Conservation (phyloP, 2,888 invertebrate genomes). For the Pollenia labialis region DNA sequence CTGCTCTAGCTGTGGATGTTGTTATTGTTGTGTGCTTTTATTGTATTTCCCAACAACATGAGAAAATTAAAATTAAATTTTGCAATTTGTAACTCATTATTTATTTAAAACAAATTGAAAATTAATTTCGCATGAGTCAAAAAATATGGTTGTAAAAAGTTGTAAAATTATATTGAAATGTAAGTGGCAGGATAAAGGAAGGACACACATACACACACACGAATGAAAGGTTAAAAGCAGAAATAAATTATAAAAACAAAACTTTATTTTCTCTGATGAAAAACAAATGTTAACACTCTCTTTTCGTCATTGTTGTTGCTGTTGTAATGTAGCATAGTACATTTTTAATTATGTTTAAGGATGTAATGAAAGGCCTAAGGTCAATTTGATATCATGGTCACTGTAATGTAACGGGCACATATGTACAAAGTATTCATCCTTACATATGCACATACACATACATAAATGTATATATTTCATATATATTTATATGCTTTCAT, state of each 20-base stretch:
- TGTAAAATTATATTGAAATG: slow-evolving; percentile 24
- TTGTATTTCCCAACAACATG: slow-evolving; percentile 47
- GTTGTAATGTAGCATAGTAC: slow-evolving; percentile 50
- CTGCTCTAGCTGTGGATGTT: not conserved
- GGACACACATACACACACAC: not conserved
- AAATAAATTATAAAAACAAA: not conserved
- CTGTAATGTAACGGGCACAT: not conserved
- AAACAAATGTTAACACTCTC: slow-evolving; percentile 66
- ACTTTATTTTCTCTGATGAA: slow-evolving; percentile 60
- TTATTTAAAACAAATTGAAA: slow-evolving; percentile 84
- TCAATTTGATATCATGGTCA: slow-evolving; percentile 68
- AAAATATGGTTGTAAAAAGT: slow-evolving; percentile 61
- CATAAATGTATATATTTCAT: not conserved
- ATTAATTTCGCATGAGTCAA: slow-evolving; percentile 82
- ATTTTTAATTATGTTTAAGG: slow-evolving; percentile 73
- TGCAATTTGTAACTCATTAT: slow-evolving; percentile 84
- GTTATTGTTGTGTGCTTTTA: not conserved
- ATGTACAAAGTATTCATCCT: not conserved
- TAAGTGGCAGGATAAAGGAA: slow-evolving; percentile 22
- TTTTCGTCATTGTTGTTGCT: slow-evolving; percentile 38
- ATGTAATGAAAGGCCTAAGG: slow-evolving; percentile 73
- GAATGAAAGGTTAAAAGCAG: slow-evolving; percentile 12
- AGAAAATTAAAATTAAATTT: slow-evolving; percentile 83
- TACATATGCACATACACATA: not conserved
- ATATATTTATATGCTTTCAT: slow-evolving; percentile 4